Evolutionary conservation across 1,140 invertebrate species (phyloP), one percentile per base, ranked within the genome.

Genomic region (Zelostemma sp.): DNA sequence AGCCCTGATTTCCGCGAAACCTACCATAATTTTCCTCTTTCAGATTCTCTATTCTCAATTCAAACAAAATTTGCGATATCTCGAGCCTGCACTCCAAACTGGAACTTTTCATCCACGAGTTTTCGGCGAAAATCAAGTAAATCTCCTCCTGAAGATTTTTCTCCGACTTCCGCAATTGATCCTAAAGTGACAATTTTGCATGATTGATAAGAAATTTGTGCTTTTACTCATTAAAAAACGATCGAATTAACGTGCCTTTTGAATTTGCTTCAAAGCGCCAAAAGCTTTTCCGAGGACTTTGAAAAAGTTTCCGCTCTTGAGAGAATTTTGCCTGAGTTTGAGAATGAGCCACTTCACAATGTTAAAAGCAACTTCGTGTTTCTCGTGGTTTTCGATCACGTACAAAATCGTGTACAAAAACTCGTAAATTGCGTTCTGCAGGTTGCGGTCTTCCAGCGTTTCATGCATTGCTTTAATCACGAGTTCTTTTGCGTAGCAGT

Each of bases 21-120:
- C 17, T 50, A 50, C 48, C 28, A 35, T 6, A 25, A 9, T 1
- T 17, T 31, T 50, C 48, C 3, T 33, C 15, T 17, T 3, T 35
- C 3, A 9, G 25, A 35, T 9, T 33, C 19, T 43, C 11, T 45
- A 51, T 6, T 50, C 12, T 50, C 19, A 59, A 15, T 12, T 43
- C 25, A 6, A 16, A 9, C 12, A 56, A 19, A 18, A 48, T 21
- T n/a, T 51, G 28, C 41, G 53, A 38, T 25, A 70, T 62, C 47
- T 43, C 53, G 28, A 9, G 5, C 58, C 57, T 60, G 18, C 60
- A 64, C n/a, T 60, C 58, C 1, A 65, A 12, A 49, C 19, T 66
- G 1, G 58, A 66, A 40, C 54, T 61, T 4, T 53, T 61, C 68
- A 65, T 70, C 68, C 56, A 70, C 18, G 68, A 70, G 43, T 58